Percentiles rank a stretch among this genome's conserved stretches.
Conservation (phyloP, 1,140 invertebrate genomes). For the Diuraphis noxia region DNA sequence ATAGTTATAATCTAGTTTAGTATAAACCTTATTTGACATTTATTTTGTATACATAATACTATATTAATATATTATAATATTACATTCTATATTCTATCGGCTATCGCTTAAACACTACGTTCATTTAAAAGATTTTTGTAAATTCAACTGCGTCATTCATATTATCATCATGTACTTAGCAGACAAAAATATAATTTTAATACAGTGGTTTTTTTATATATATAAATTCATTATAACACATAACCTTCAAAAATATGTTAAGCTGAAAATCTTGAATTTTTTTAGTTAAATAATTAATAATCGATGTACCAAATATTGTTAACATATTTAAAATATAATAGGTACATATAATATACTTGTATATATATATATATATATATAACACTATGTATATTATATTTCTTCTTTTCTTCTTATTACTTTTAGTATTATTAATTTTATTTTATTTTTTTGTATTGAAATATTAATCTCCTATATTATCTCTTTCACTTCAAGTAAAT, state of each 20-base stretch:
- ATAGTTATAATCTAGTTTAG: too few species aligned
- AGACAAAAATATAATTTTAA: background rate
- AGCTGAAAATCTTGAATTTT: background rate
- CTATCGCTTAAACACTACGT: background rate
- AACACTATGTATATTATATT: background rate
- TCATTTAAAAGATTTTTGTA: background rate
- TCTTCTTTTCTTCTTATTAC: background rate
- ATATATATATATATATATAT: background rate
- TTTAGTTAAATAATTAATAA: background rate
- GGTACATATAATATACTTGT: too few species aligned
- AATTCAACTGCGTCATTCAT: background rate
- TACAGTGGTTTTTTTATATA: background rate
- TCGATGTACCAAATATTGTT: background rate
- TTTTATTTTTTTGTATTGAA: conserved; percentile 15
- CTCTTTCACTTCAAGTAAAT: background rate
- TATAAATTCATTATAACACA: background rate
- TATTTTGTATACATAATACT: too few species aligned
- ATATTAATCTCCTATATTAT: background rate
- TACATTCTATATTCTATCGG: too few species aligned
- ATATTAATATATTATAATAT: too few species aligned
- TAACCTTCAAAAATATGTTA: background rate
- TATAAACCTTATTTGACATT: too few species aligned
- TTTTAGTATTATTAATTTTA: conserved; percentile 1
- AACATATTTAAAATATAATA: background rate
- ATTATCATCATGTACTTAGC: background rate